These are phyloP conservation scores for Creontiades dilutus DNA, from an alignment of 2,888 invertebrate species.

Conservation along the genomic window DNA sequence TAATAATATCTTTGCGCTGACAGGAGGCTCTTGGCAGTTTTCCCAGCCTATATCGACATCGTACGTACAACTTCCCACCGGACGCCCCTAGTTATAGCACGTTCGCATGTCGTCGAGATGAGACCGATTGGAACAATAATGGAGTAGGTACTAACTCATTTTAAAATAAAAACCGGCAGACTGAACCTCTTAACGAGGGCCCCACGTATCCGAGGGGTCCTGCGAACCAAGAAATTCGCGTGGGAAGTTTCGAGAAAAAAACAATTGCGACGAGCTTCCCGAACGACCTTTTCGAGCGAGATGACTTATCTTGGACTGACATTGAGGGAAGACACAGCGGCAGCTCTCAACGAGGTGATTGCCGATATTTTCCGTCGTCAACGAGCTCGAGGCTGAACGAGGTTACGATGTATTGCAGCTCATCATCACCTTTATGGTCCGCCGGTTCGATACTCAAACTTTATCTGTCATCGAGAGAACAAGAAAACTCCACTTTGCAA, in stretches of 20 bases:
- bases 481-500: too few relatives aligned
- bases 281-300: slow-evolving; percentile 14
- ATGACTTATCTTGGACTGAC: neutral
- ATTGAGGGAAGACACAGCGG: neutral
- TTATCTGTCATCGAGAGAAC: too few relatives aligned
- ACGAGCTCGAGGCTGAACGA: neutral
- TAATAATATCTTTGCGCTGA: too few relatives aligned
- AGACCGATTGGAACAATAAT: neutral
- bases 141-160: slow-evolving; percentile 33
- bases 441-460: neutral
- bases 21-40: too few relatives aligned
- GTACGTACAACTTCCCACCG: neutral
- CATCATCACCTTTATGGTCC: slow-evolving; percentile 25
- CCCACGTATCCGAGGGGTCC: neutral
- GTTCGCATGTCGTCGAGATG: neutral
- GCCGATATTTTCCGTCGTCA: neutral
- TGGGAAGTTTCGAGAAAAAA: neutral
- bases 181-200: neutral
- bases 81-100: neutral
- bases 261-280: neutral
- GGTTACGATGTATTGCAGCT: neutral
- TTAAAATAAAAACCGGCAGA: neutral
- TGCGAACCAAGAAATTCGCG: slow-evolving; percentile 4
- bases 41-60: too few relatives aligned
- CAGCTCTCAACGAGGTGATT: slow-evolving; percentile 23